Evolutionary conservation across 2,113 vertebrate species (phyloP), one percentile per base, ranked within the genome.

Genomic region (Stictonetta naevosa): DNA sequence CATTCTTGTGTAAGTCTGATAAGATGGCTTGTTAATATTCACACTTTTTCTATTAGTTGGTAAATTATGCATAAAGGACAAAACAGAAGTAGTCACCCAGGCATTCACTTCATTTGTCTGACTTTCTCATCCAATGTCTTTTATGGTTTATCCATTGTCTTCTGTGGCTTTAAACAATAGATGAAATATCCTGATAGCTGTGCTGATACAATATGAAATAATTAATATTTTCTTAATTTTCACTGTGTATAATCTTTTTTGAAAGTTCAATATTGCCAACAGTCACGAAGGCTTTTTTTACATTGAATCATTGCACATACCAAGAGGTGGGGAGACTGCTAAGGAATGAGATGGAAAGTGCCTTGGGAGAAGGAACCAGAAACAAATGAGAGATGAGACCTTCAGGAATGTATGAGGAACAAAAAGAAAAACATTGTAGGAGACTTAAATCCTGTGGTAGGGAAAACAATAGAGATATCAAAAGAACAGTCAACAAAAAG

Each of bases 51-150:
- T 93, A 40, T 95, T 88, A 88, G 83, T 82, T 53, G 69, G 73
- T 93, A 90, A 95, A 92, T 95, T 95, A 92, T 94, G 85, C 90
- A 95, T 96, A 95, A 95, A 96, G 88, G 95, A 69, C 89, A 93
- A 95, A 95, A 85, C 33, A 88, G 80, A 93, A 90, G 92, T 88
- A 93, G 71, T 81, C 59, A 38, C 28, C 31, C 36, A 71, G 92
- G 34, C 59, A 22, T 82, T 53, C 0, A 0, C 0, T 1, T 69
- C 88, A 68, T 46, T 93, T 73, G 68, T 66, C 58, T 95, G 73
- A 69, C 62, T 85, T 90, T 83, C 60, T 85, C 40, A 34, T 59
- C 46, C 17, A 7, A 75, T 88, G 46, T 42, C 53, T 93, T 90
- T 87, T 59, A 66, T 11, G 42, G 38, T 18, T 76, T 80, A 33